phyloP scores from a whole-genome alignment of 2,113 vertebrate species.

The Oostethus manadensis region DNA sequence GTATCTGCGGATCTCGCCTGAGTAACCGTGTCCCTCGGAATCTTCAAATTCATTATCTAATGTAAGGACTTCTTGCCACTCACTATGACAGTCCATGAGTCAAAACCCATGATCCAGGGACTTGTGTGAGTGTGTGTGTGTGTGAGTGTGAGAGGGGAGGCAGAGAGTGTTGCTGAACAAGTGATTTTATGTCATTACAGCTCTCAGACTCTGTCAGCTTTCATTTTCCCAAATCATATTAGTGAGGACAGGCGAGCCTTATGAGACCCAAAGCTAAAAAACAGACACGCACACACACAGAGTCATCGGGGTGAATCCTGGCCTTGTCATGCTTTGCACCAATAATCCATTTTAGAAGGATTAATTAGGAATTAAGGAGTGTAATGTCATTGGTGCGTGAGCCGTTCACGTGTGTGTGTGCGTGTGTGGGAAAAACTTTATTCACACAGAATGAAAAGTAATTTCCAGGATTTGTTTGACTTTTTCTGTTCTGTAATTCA shows the following conservation, averaged over 20 bases:
- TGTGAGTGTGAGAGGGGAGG: background rate
- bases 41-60: conserved; percentile 50
- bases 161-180: conserved; percentile 3
- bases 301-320: conserved; percentile 43
- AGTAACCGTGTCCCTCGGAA: background rate
- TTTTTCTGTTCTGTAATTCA: conserved; percentile 26
- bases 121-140: background rate
- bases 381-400: conserved; percentile 66
- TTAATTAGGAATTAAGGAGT: conserved; percentile 73
- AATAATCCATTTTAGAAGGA: conserved; percentile 70
- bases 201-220: conserved; percentile 38
- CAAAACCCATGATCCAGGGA: conserved; percentile 35
- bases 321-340: conserved; percentile 57
- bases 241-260: conserved; percentile 40
- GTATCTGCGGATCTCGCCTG: no score
- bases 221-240: conserved; percentile 56
- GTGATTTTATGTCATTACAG: conserved; percentile 33
- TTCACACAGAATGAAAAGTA: conserved; percentile 34
- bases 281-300: conserved; percentile 13
- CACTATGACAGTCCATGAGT: conserved; percentile 45
- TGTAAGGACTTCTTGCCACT: conserved; percentile 35
- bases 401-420: conserved; percentile 30
- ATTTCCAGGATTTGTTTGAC: conserved; percentile 27
- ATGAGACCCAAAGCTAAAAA: conserved; percentile 45
- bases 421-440: conserved; percentile 51